A percentile compares a stretch with the other conserved stretches of the same genome.
Evolutionary conservation across 2,113 vertebrate genomes (phyloP).

Genomic region (Anguilla japonica): DNA sequence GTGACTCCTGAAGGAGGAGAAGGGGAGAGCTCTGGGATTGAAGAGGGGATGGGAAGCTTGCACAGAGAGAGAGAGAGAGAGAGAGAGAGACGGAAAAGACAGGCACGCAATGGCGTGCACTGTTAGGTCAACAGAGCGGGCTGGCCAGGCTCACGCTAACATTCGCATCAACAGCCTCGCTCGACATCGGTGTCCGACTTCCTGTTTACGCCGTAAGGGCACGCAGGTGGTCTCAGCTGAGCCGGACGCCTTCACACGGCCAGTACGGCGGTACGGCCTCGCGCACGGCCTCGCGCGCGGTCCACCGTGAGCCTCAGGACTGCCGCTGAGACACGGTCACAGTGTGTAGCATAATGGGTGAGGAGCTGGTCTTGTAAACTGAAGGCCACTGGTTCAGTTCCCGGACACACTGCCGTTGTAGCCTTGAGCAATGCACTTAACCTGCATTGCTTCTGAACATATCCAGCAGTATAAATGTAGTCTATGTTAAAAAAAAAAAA

Average conservation of each 20-base stretch:
- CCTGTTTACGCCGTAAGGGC: conserved; percentile 14
- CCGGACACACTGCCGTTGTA: too few species aligned
- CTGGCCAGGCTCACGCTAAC: too few species aligned
- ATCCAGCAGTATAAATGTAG: too few species aligned
- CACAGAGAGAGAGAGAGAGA: neutral
- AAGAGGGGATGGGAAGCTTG: neutral
- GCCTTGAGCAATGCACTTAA: too few species aligned
- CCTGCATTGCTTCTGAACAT: too few species aligned
- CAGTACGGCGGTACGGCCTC: neutral
- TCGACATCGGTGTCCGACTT: neutral
- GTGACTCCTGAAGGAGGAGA: conserved; percentile 2
- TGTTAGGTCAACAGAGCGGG: too few species aligned
- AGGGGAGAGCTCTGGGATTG: neutral
- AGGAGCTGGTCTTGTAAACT: too few species aligned
- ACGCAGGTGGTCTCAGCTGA: neutral
- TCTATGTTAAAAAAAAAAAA: too few species aligned
- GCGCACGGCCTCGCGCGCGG: neutral
- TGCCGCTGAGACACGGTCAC: too few species aligned
- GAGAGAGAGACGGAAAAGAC: neutral
- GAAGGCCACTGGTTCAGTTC: too few species aligned
- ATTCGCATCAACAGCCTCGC: neutral
- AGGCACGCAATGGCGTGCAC: neutral
- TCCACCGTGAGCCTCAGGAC: neutral
- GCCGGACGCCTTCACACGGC: neutral
- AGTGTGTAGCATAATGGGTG: too few species aligned